Base-by-base conservation (phyloP, 2,113 vertebrate species). In the Mesembrinibis cayennensis region DNA sequence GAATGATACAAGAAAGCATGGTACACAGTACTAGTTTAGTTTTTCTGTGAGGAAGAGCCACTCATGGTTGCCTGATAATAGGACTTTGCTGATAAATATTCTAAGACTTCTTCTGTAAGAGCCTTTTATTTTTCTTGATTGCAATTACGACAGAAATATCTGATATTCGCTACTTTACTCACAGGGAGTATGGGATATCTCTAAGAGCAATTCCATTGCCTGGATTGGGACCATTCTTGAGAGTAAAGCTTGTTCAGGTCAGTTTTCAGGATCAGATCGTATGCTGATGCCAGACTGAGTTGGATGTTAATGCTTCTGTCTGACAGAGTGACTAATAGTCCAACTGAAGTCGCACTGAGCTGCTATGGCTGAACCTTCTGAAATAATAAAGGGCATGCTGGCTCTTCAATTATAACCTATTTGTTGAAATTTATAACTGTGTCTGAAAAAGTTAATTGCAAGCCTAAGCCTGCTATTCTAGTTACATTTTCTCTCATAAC, bases 191-290 rank as follows among this genome's bases (percentile, higher is more conserved):
- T 44, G 14, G 4, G 30, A 38, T 90, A 86, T 91, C 59, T 92
- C 6, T 40, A 63, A 73, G 29, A 91, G 66, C 55, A 89, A 10
- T 86, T 69, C 38, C 7, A 15, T 29, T 92, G 78, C 36, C 38
- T 72, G 55, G 45, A 59, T 16, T 58, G 23, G 50, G 66, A 59
- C n/a, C 25, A 3, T 58, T 95, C 40, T 29, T 73, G 32, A 72
- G 13, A 90, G 16, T 70, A 52, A 89, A 83, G 80, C 53, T 93
- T 92, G 76, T 87, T 89, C 66, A 84, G 88, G 62, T 66, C 88
- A 95, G 97, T 98, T 97, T 82, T 55, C 95, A 97, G 98, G 93
- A 97, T 96, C 81, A 47, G 89, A 95, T 97, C 47, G 47, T 97
- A 96, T 85, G 20, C 53, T 69, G 14, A 66, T 89, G 40, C 8